Evolutionary conservation across 2,888 invertebrate genomes (phyloP).

Genomic region (Endotricha flammealis): DNA sequence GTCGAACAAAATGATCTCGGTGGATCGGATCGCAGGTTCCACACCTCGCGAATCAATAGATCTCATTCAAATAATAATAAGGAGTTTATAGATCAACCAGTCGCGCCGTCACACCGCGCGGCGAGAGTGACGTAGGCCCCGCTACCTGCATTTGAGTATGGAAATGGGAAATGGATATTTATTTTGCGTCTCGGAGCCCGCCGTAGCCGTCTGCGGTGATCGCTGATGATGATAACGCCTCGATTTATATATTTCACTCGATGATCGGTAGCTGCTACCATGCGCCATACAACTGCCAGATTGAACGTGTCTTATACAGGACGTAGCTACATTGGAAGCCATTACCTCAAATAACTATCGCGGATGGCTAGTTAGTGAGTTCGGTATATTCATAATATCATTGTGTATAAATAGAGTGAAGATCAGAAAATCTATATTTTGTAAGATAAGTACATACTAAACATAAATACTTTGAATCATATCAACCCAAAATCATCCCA

Average conservation of each 20-base stretch:
- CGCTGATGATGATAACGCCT: conserved; percentile 69
- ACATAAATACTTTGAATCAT: too few species aligned
- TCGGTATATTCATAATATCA: too few species aligned
- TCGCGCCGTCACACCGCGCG: conserved; percentile 34
- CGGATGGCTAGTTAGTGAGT: not conserved
- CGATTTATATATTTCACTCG: conserved; percentile 75
- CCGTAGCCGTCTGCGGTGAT: conserved; percentile 62
- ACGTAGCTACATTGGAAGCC: conserved; percentile 22
- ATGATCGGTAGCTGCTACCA: conserved; percentile 68
- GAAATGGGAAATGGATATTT: conserved; percentile 76
- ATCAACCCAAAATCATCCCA: too few species aligned
- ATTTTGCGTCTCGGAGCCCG: conserved; percentile 58
- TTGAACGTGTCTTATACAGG: conserved; percentile 45
- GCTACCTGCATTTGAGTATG: conserved; percentile 63
- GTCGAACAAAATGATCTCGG: conserved; percentile 76
- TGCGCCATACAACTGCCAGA: conserved; percentile 61
- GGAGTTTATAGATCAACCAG: conserved; percentile 73
- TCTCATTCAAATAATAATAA: conserved; percentile 78
- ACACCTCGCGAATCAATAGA: conserved; percentile 76
- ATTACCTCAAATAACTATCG: conserved; percentile 15
- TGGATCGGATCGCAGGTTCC: conserved; percentile 64
- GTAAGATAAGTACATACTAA: too few species aligned
- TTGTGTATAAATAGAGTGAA: too few species aligned
- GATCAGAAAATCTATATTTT: too few species aligned
- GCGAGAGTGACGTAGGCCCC: conserved; percentile 36